These are phyloP conservation scores for Halcyon chelicuti DNA, from an alignment of 2,797 vertebrate genomes.

Conservation along the genomic window DNA sequence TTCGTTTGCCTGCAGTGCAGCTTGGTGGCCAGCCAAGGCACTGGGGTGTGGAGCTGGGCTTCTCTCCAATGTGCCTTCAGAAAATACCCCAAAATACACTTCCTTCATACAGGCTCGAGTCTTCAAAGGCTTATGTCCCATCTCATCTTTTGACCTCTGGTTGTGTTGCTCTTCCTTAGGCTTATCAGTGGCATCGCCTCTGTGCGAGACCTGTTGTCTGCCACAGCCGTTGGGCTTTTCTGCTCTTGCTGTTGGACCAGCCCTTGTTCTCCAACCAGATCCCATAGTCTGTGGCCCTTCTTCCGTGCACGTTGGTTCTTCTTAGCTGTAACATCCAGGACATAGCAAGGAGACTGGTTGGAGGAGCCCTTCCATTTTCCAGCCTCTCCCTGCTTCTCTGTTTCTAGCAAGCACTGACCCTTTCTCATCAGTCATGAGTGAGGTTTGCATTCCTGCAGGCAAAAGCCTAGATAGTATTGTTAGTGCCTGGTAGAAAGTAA, in stretches of 20 bases:
- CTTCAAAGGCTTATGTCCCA: not conserved
- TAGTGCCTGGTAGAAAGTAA: not conserved
- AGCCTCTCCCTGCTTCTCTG: not conserved
- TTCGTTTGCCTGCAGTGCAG: conserved; percentile 59
- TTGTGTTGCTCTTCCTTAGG: not conserved
- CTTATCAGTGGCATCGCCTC: not conserved
- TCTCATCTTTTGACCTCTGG: not conserved
- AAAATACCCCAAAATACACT: not conserved
- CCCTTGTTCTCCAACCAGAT: not conserved
- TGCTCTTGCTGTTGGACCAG: not conserved
- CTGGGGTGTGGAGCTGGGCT: conserved; percentile 43
- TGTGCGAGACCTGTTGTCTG: not conserved
- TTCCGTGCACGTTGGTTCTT: not conserved
- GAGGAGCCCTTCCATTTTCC: not conserved
- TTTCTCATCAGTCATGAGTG: not conserved
- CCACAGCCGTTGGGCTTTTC: not conserved
- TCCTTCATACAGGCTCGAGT: not conserved
- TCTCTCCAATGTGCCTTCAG: not conserved
- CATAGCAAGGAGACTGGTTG: not conserved
- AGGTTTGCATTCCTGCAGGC: conserved; percentile 33
- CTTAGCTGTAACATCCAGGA: not conserved
- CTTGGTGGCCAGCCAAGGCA: conserved; percentile 65
- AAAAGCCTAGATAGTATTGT: not conserved
- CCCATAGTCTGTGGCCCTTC: accelerated
- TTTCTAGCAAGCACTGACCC: not conserved